phyloP scores from a whole-genome alignment of 35 echinoderm and acorn worm species.

The Chiridota heheva region DNA sequence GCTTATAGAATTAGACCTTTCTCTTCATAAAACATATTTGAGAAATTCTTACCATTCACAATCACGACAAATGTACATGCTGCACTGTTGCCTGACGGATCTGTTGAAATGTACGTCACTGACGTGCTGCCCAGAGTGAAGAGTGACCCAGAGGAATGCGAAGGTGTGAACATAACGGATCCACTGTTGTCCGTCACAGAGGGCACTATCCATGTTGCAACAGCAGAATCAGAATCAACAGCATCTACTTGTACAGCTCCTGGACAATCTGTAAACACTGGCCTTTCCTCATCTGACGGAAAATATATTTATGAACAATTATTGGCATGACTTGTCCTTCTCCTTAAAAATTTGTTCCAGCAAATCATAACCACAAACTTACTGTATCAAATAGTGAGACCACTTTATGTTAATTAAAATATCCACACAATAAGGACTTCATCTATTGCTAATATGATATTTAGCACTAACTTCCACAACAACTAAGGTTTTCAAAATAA shows the following conservation, averaged over 20 bases:
- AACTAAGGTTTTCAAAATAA: too few species aligned
- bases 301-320: neutral
- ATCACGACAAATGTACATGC: constrained; percentile 61
- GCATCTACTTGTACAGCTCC: neutral
- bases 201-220: constrained; percentile 44
- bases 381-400: too few species aligned
- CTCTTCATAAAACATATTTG: neutral
- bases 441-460: too few species aligned
- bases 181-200: constrained; percentile 51
- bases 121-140: constrained; percentile 4
- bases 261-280: constrained; percentile 25
- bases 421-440: too few species aligned
- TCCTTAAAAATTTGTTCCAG: too few species aligned
- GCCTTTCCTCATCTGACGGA: constrained; percentile 34
- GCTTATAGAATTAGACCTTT: neutral
- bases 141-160: neutral
- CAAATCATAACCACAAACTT: too few species aligned
- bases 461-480: too few species aligned
- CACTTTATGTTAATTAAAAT: too few species aligned
- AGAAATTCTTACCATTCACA: constrained; percentile 37
- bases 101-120: constrained; percentile 49
- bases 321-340: too few species aligned
- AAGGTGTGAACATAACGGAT: neutral
- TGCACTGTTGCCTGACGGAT: constrained; percentile 11
- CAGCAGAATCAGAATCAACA: neutral